phyloP scores from a whole-genome alignment of 2,113 vertebrate species.

The Triplophysa dalaica region DNA sequence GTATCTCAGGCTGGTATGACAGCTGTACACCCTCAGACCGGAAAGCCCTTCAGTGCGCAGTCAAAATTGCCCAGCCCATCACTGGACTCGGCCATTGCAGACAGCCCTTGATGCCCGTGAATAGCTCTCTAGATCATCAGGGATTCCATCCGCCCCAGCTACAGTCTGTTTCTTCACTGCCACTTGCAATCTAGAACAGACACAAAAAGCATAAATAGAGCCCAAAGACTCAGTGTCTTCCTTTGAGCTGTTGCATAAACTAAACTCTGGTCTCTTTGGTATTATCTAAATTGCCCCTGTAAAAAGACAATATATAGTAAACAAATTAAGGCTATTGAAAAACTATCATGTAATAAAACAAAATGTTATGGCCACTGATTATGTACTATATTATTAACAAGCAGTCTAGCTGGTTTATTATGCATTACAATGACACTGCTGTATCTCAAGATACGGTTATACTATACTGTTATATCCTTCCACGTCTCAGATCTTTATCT shows the following conservation, averaged over 20 bases:
- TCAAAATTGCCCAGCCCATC: slow-evolving; percentile 17
- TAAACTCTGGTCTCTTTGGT: background rate
- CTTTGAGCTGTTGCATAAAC: slow-evolving; percentile 16
- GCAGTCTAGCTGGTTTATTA: too few species aligned
- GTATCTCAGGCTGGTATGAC: slow-evolving; percentile 34
- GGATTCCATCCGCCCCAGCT: slow-evolving; percentile 25
- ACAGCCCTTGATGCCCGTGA: background rate
- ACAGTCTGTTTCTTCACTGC: slow-evolving; percentile 20
- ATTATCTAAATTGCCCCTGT: background rate
- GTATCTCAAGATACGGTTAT: too few species aligned
- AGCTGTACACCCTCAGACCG: slow-evolving; percentile 28
- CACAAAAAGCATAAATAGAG: background rate
- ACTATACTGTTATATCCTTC: too few species aligned
- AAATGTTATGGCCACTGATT: too few species aligned
- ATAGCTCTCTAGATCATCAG: slow-evolving; percentile 34
- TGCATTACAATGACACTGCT: too few species aligned
- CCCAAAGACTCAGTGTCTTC: slow-evolving; percentile 7
- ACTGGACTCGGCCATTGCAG: slow-evolving; percentile 7
- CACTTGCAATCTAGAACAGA: slow-evolving; percentile 18
- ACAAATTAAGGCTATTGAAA: too few species aligned
- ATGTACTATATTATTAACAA: too few species aligned
- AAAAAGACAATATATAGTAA: too few species aligned
- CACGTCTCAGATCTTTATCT: too few species aligned
- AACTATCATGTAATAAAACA: too few species aligned
- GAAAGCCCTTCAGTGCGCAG: slow-evolving; percentile 27